Conservation (phyloP, 2,888 invertebrate genomes). For the Lissonota sp. region DNA sequence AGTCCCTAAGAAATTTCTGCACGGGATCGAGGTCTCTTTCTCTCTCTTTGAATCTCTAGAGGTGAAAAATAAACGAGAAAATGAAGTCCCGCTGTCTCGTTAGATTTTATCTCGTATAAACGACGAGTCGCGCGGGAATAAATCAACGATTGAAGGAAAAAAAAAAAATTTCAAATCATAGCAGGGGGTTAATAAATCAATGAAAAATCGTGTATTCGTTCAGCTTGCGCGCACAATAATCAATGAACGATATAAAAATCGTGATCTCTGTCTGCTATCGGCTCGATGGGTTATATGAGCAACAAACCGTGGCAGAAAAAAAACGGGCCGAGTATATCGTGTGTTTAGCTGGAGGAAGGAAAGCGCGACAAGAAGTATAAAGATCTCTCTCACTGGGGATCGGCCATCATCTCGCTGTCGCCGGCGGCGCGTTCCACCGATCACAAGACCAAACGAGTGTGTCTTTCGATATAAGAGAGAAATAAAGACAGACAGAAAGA, state of each 20-base stretch:
- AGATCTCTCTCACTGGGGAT: slow-evolving; percentile 38
- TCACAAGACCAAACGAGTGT: background rate
- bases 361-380: slow-evolving; percentile 49
- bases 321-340: background rate
- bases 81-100: slow-evolving; percentile 38
- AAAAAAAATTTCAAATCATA: background rate
- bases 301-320: background rate
- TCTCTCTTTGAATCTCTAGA: background rate
- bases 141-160: slow-evolving; percentile 3
- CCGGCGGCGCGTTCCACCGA: slow-evolving; percentile 44
- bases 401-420: slow-evolving; percentile 62
- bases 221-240: slow-evolving; percentile 17
- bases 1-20: too few relatives aligned
- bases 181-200: slow-evolving; percentile 59
- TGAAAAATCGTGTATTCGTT: slow-evolving; percentile 51
- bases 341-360: background rate
- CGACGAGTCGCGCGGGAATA: slow-evolving; percentile 23
- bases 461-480: background rate
- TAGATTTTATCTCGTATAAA: slow-evolving; percentile 29
- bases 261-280: background rate
- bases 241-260: slow-evolving; percentile 23
- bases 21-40: background rate
- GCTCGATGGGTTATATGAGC: background rate
- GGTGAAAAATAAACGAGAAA: slow-evolving; percentile 9
- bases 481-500: slow-evolving; percentile 52